Percentiles rank a stretch among this genome's conserved stretches.
Conservation (phyloP, 37 sponge, comb jelly and placozoan species). For the Diacarnus erythraeanus region DNA sequence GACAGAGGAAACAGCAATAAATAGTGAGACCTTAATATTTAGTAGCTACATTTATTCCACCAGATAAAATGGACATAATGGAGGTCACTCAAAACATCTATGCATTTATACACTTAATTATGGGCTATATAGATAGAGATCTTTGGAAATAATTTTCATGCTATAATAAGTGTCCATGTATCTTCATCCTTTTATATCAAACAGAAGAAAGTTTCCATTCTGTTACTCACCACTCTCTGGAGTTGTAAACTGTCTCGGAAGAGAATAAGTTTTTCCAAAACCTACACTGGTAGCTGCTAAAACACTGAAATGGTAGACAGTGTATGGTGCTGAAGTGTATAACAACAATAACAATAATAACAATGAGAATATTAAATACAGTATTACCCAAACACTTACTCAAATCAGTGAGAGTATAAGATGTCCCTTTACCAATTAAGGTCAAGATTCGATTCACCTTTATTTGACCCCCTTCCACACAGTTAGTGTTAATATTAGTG, state of each 20-base stretch:
- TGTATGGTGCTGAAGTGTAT: constrained; percentile 43
- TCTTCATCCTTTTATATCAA: too few relatives aligned
- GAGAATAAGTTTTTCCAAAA: constrained; percentile 7
- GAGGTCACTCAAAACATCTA: too few relatives aligned
- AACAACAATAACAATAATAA: too few relatives aligned
- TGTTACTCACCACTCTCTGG: not conserved
- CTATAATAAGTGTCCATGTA: too few relatives aligned
- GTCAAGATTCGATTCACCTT: constrained; percentile 3
- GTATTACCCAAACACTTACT: constrained; percentile 8
- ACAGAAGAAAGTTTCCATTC: too few relatives aligned
- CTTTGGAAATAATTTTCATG: too few relatives aligned
- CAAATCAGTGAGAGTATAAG: not conserved
- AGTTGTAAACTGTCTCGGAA: constrained; percentile 15
- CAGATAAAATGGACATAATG: too few relatives aligned
- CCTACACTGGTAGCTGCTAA: constrained; percentile 22
- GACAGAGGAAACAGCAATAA: not conserved
- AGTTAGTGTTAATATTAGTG: not conserved
- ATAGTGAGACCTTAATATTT: too few relatives aligned
- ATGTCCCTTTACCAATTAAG: constrained; percentile 4
- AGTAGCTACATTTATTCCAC: too few relatives aligned
- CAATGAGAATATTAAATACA: not conserved
- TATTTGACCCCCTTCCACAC: constrained; percentile 20
- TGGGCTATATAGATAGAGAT: too few relatives aligned
- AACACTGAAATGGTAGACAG: constrained; percentile 29
- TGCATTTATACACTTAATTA: too few relatives aligned